A percentile compares a stretch with the other conserved stretches of the same genome.
phyloP scores from a whole-genome alignment of 2,797 vertebrate species.

The Eulemur mongoz region DNA sequence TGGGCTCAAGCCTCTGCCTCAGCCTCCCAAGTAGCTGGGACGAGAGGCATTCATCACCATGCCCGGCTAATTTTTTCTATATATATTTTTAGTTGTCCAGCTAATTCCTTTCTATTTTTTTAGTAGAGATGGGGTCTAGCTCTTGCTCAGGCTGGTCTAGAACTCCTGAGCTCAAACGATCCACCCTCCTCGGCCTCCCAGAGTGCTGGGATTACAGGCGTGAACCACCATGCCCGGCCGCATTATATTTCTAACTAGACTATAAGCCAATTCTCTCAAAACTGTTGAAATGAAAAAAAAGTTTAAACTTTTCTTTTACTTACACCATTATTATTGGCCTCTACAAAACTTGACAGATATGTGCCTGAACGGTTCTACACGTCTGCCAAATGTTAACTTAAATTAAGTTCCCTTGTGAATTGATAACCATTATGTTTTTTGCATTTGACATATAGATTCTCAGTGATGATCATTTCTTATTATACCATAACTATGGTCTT shows the following conservation, averaged over 20 bases:
- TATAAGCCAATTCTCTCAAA: conserved; percentile 62
- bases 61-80: too few species aligned
- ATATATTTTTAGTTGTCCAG: too few species aligned
- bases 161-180: too few species aligned
- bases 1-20: too few species aligned
- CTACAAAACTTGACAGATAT: conserved; percentile 74
- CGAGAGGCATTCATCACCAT: too few species aligned
- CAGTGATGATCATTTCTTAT: conserved; percentile 36
- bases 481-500: conserved; percentile 22
- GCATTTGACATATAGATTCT: conserved; percentile 46
- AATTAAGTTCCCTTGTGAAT: conserved; percentile 60
- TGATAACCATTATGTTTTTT: conserved; percentile 47
- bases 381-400: conserved; percentile 63
- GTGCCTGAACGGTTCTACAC: conserved; percentile 62
- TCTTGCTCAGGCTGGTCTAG: too few species aligned
- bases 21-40: too few species aligned
- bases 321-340: conserved; percentile 54
- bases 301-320: conserved; percentile 58
- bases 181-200: too few species aligned
- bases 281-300: conserved; percentile 48
- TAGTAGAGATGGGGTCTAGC: too few species aligned
- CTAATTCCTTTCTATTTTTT: too few species aligned
- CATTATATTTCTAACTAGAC: conserved; percentile 71
- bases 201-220: too few species aligned
- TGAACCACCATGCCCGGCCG: too few species aligned